Conservation (phyloP, 2,888 invertebrate genomes). For the Agrenia bidenticulata region DNA sequence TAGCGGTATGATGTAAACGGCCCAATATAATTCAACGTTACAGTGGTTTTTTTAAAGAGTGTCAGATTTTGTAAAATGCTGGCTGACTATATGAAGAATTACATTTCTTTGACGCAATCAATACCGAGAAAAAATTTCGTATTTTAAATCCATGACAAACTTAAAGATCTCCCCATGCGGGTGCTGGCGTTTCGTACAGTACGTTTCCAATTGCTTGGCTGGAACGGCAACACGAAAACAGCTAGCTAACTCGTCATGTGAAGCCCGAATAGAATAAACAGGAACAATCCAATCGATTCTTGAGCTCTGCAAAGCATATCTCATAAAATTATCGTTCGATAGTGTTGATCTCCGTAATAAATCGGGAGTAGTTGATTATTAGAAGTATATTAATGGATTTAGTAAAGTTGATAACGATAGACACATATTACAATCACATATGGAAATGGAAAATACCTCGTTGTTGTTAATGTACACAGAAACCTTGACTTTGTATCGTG, state of each 20-base stretch:
- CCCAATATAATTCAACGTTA: too few species aligned
- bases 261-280: conserved; percentile 34
- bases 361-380: too few species aligned
- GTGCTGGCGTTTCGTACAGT: conserved; percentile 33
- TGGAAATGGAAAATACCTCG: too few species aligned
- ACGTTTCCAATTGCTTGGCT: conserved; percentile 35
- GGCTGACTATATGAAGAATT: too few species aligned
- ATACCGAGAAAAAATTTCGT: conserved; percentile 31
- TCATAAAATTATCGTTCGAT: too few species aligned
- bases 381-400: neutral
- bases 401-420: too few species aligned
- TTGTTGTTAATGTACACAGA: conserved; percentile 46
- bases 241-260: conserved; percentile 27
- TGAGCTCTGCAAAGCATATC: conserved; percentile 32
- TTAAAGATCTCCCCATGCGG: conserved; percentile 43
- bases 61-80: too few species aligned
- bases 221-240: conserved; percentile 42
- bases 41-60: too few species aligned
- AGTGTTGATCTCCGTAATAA: too few species aligned
- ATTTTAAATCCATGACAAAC: conserved; percentile 46
- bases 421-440: too few species aligned
- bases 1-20: too few species aligned
- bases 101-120: too few species aligned
- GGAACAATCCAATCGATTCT: conserved; percentile 44
- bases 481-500: conserved; percentile 40